These are phyloP conservation scores for Drosophila setosimentum DNA, from an alignment of 2,888 invertebrate genomes.

Conservation along the genomic window DNA sequence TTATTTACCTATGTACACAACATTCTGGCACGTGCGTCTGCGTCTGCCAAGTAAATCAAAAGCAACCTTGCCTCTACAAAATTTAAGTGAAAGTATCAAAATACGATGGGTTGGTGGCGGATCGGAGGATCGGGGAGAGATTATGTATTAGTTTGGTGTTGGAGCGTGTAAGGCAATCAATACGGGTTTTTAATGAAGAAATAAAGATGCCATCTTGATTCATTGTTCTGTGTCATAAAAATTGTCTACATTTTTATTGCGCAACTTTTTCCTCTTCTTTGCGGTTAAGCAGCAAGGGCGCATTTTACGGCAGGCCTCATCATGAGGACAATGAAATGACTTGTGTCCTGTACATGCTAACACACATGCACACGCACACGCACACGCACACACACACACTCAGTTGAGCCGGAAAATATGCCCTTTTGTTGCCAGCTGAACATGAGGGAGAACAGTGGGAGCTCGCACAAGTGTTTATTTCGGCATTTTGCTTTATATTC, in stretches of 20 bases:
- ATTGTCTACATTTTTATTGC: constrained; percentile 79
- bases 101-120: background rate
- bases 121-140: background rate
- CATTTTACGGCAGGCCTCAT: constrained; percentile 48
- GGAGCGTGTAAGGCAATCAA: constrained; percentile 57
- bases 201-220: constrained; percentile 75
- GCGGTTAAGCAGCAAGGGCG: constrained; percentile 6
- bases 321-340: constrained; percentile 64
- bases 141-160: background rate
- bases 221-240: constrained; percentile 68
- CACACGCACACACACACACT: background rate
- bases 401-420: constrained; percentile 75
- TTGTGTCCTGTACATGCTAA: constrained; percentile 37
- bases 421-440: constrained; percentile 62
- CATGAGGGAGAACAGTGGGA: constrained; percentile 16
- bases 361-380: background rate
- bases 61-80: constrained; percentile 14
- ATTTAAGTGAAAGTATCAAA: constrained; percentile 27
- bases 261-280: constrained; percentile 24
- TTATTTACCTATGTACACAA: constrained; percentile 10
- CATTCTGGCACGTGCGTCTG: background rate
- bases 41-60: constrained; percentile 32
- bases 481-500: constrained; percentile 67
- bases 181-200: constrained; percentile 79
- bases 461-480: constrained; percentile 75